phyloP scores from a whole-genome alignment of 2,113 vertebrate species.

The Lichenostomus cassidix region DNA sequence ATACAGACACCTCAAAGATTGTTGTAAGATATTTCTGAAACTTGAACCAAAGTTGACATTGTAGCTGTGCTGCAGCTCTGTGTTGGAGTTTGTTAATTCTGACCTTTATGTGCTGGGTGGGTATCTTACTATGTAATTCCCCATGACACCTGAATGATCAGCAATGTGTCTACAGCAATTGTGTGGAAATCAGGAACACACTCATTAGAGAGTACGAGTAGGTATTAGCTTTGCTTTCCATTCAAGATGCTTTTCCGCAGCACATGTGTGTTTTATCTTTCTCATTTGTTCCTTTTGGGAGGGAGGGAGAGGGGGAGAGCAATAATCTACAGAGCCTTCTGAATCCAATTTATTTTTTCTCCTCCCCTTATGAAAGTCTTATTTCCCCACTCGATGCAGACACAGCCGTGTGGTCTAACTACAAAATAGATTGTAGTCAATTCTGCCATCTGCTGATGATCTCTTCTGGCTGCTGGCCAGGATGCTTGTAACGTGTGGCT shows the following conservation, averaged over 20 bases:
- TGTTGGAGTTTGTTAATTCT: neutral
- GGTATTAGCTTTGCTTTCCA: neutral
- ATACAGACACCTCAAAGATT: neutral
- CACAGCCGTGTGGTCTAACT: neutral
- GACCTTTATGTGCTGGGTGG: neutral
- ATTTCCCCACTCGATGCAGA: neutral
- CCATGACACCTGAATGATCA: neutral
- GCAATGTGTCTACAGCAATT: neutral
- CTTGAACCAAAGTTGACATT: neutral
- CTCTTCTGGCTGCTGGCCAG: conserved; percentile 7
- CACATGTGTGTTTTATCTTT: neutral
- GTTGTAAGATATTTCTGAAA: neutral
- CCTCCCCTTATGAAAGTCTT: neutral
- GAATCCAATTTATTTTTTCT: neutral
- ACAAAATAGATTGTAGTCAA: conserved; percentile 19
- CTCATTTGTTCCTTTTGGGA: neutral
- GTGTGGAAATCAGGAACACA: neutral
- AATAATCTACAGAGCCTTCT: neutral
- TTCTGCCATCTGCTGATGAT: conserved; percentile 59
- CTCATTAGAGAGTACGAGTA: neutral
- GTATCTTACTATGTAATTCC: neutral
- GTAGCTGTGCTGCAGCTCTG: rapidly evolving
- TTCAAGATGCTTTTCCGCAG: neutral
- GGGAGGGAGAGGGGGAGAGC: neutral
- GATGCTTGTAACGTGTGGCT: neutral